Evolutionary conservation across 1,140 invertebrate genomes (phyloP), one percentile per base, ranked within the genome.

Genomic region (Rhynchophorus ferrugineus): DNA sequence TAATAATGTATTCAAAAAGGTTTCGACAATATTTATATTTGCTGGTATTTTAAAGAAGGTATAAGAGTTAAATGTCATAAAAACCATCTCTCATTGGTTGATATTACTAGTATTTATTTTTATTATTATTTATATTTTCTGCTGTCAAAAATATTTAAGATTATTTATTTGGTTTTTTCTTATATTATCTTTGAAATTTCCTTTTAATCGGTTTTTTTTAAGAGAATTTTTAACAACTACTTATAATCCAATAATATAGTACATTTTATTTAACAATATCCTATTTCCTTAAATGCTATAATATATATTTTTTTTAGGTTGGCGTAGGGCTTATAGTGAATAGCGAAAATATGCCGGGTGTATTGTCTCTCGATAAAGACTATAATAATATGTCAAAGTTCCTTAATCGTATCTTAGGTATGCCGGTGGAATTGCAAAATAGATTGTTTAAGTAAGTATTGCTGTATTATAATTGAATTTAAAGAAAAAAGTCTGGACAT

Each of bases 331-430:
- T 98, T 36, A 91, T 96, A 51, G 83, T 84, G 37, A 87, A 91
- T 65, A 91, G 84, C 68, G 88, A 91, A 64, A 77, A 75, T 16
- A 79, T 79, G 71, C 86, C 84, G 2, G 87, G 86, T 8, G 76
- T 86, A 13, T 76, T 92, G 20, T 82, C 83, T 17, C 69, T 96
- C 1, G 93, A 98, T 62, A 97, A 97, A 73, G 95, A 98, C 62
- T 94, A 94, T 68, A 92, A 91, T 67, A 96, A 96, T 69, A 98
- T 99, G 79, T 92, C 90, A 54, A 98, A 98, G 74, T 99, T 99
- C 74, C 78, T 99, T 11, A 99, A 99, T 69, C 77, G 97, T 57
- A 94, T 99, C 59, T 77, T 99, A 13, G 96, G 96, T 14, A 92
- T 99, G 83, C 90, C 91, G 0, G 95, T 99, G 1, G 88, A 94